A percentile compares a stretch with the other conserved stretches of the same genome.
These are phyloP conservation scores for Thymelicus acteon DNA, from an alignment of 2,888 invertebrate genomes.

Conservation along the genomic window DNA sequence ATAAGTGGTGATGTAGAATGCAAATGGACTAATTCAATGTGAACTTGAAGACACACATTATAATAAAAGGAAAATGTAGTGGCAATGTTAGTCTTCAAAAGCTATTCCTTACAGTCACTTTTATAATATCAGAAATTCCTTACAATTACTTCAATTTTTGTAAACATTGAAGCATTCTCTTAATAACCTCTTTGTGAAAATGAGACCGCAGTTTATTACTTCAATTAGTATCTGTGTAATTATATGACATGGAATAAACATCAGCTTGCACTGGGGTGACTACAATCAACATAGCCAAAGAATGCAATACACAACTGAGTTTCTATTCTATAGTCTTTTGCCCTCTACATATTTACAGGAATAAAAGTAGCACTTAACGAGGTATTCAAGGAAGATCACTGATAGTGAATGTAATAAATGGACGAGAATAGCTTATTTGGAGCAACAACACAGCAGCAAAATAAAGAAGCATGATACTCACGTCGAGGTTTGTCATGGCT, in stretches of 20 bases:
- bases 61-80: no score
- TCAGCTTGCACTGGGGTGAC: neutral
- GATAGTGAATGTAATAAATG: constrained; percentile 8
- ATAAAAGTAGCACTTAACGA: neutral
- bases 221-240: neutral
- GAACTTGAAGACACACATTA: no score
- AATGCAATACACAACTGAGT: neutral
- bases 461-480: constrained; percentile 38
- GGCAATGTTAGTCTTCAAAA: neutral
- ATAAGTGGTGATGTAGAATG: no score
- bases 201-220: neutral
- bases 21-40: no score
- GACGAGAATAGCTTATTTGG: constrained; percentile 14
- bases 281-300: neutral
- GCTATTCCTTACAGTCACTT: neutral
- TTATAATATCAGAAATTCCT: neutral
- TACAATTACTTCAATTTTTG: neutral
- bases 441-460: constrained; percentile 34
- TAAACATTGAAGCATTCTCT: neutral
- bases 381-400: constrained; percentile 3
- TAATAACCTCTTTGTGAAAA: neutral
- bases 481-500: constrained; percentile 43
- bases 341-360: neutral
- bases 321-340: constrained; percentile 2
- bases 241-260: neutral